Base-by-base conservation (phyloP, 2,888 invertebrate species). In the Morinoia aosen region DNA sequence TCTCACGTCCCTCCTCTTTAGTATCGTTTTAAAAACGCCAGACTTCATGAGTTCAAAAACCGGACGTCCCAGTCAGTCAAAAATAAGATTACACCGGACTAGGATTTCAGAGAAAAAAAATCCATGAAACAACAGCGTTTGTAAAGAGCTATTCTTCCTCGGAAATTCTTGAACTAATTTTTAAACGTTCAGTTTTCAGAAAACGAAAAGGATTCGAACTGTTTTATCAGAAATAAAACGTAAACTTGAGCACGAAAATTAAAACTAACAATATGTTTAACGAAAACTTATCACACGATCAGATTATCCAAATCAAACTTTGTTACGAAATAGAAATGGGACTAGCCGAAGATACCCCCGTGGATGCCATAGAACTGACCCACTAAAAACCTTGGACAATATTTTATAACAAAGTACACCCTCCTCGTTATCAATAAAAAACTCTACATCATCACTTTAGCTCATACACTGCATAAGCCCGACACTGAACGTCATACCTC, bases 41-140 rank as follows among this genome's bases (percentile, higher is more conserved):
- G 76, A 76, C 76, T 76, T 76, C 76, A 76, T 76, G 33, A 76
- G 76, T 33, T 76, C 76, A 76, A 76, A 76, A 76, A 76, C 76
- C 76, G 76, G 76, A 76, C 76, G 76, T 33, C 76, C 76, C 76
- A 76, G 76, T 76, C 76, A 3, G 76, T 76, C 76, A 76, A 76
- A 76, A 76, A 76, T 25, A 33, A 10, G 19, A 76, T 76, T 76
- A 76, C 76, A 33, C 25, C 76, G 8, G 25, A 76, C 76, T 33
- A 76, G 76, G 25, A 76, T 76, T 76, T 33, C 7, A 76, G 25
- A 76, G 25, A 76, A 8, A 76, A 76, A 25, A 76, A 25, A 14
- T 76, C 76, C 8, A 61, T 76, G 25, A 76, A 76, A 76, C 33
- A 76, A 19, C 33, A 33, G 76, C 76, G 25, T 8, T 76, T 76